Conservation (phyloP, 2,113 vertebrate genomes). For the Anoplopoma fimbria region DNA sequence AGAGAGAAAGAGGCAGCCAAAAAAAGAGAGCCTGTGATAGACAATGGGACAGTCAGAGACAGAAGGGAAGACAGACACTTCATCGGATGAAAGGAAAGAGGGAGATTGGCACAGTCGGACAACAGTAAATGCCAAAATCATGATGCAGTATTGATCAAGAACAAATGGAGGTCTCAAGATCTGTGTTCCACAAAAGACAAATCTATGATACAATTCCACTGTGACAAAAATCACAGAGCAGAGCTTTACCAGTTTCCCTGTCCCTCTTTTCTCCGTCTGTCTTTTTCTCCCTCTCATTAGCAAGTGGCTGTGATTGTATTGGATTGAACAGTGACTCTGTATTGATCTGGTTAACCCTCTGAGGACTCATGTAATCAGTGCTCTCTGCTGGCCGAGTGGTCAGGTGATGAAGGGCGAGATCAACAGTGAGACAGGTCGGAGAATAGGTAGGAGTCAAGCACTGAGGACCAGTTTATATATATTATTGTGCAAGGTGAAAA, state of each 20-base stretch:
- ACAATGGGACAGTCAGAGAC: slow-evolving; percentile 63
- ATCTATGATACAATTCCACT: slow-evolving; percentile 64
- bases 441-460: slow-evolving; percentile 16
- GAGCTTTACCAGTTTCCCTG: slow-evolving; percentile 32
- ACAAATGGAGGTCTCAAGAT: slow-evolving; percentile 24
- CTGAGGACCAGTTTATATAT: not conserved
- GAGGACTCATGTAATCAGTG: slow-evolving; percentile 90
- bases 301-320: slow-evolving; percentile 93
- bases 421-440: slow-evolving; percentile 58
- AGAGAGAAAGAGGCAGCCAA: slow-evolving; percentile 66
- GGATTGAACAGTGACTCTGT: slow-evolving; percentile 92
- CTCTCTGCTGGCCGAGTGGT: slow-evolving; percentile 81
- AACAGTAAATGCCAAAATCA: slow-evolving; percentile 47
- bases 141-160: slow-evolving; percentile 53
- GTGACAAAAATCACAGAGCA: slow-evolving; percentile 24
- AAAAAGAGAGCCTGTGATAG: slow-evolving; percentile 61
- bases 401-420: slow-evolving; percentile 84
- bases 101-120: slow-evolving; percentile 4
- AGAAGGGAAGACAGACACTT: slow-evolving; percentile 24
- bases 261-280: slow-evolving; percentile 70
- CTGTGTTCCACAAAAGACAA: slow-evolving; percentile 43
- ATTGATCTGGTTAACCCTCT: slow-evolving; percentile 93
- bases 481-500: not conserved
- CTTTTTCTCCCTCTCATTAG: slow-evolving; percentile 87
- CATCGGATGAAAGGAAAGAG: slow-evolving; percentile 29